Evolutionary conservation across 2,797 vertebrate genomes (phyloP), one percentile per base, ranked within the genome.

Genomic region (Nannoperca australis): DNA sequence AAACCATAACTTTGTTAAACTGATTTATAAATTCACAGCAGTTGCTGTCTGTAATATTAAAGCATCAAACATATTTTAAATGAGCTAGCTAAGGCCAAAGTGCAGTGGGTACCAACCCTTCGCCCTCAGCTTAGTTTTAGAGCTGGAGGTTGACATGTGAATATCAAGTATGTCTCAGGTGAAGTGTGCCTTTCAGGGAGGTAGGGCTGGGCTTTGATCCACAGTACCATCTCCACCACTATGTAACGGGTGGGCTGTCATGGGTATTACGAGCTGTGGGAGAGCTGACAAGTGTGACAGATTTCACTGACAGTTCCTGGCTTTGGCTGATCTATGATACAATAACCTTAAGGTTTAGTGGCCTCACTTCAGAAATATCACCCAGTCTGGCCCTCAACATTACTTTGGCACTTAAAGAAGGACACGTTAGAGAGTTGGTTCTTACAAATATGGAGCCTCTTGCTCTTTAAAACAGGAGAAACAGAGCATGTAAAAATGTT

Each of bases 221-320:
- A 24, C 68, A 73, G 74, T 82, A 82, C 85, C 34, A 64, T 85
- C 83, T n/a, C n/a, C n/a, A n/a, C n/a, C n/a, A n/a, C n/a, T n/a
- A n/a, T n/a, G 56, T 84, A 82, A 85, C 24, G 5, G 86, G 80
- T n/a, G 3, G 54, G 54, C 85, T 81, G 82, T 84, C 85, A 70
- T 68, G 75, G 85, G 58, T 34, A 81, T 89, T 70, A 75, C 69
- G 79, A 72, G 78, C 83, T 78, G 70, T 73, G 45, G 81, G 79
- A 79, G 73, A 70, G 59, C 68, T 82, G 84, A 88, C 88, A 86
- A 80, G 62, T 84, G 82, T 90, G 90, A 90, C 90, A 89, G 79
- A 79, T 85, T 83, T 63, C 22, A 7, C 73, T 88, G 89, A 89
- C 88, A 81, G 71, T 53, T 81, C 55, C 70, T 76, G 59, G 82